Evolutionary conservation across 2,797 vertebrate species (phyloP), one percentile per base, ranked within the genome.

Genomic region (Scleropages formosus): DNA sequence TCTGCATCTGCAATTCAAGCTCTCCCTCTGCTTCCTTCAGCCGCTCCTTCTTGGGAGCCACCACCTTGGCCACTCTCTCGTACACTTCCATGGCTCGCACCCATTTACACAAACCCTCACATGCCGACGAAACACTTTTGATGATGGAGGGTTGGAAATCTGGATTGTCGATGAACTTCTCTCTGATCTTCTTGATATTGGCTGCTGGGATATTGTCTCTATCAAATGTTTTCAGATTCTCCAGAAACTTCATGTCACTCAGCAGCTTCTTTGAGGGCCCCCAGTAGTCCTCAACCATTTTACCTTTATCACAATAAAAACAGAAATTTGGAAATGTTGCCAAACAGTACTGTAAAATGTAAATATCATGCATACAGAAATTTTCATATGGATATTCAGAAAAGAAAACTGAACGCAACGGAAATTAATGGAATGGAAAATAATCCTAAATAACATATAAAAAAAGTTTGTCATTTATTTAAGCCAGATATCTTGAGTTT

Each of bases 201-300:
- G 83, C 0, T 0, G 85, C 62, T 39, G 95, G 89, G 76, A 98
- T 98, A 66, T 93, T 96, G 81, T 98, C 96, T 85, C 92, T 98
- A 85, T 98, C 94, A 0, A 94, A 98, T 0, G 85, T 63, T 86
- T 96, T 97, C 12, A 98, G 90, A 80, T 84, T 93, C 27, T 98
- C 95, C 10, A 98, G 87, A 84, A 98, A 97, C 78, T 94, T 96
- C 80, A 98, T 82, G 77, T 98, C 97, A 66, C 94, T 91, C n/a
- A 98, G 91, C n/a, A 97, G 80, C 82, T 97, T 98, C 85, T 93
- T 96, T 27, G 96, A 96, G 16, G 94, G 90, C 0, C 93, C 95
- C 97, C 96, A 96, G 80, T 87, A 98, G 85, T 98, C 95, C 84
- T 98, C 95, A 72, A 96, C 63, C 95, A 97, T 98, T 87, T 96